A percentile compares a stretch with the other conserved stretches of the same genome.
Conservation (phyloP, 2,888 invertebrate species). For the Dromius quadrimaculatus region DNA sequence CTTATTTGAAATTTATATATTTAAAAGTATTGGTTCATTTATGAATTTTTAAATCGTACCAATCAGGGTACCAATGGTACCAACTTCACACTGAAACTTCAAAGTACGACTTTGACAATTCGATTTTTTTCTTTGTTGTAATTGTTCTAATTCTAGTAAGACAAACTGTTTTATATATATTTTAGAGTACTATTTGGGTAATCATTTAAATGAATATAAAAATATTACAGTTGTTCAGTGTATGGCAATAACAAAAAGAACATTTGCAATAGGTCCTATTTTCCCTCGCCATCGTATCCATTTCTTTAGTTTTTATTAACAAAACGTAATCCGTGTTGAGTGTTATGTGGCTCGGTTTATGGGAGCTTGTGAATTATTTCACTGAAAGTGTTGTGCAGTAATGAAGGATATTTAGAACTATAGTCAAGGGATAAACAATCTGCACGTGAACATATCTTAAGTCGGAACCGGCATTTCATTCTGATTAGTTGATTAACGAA, state of each 20-base stretch:
- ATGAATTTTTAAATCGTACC: not conserved
- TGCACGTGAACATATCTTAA: conserved; percentile 49
- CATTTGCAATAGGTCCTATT: conserved; percentile 45
- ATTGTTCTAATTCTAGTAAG: conserved; percentile 26
- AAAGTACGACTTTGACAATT: conserved; percentile 30
- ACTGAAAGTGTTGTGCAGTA: conserved; percentile 40
- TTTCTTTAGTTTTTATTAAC: conserved; percentile 50
- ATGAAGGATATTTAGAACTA: conserved; percentile 24
- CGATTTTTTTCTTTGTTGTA: conserved; percentile 37
- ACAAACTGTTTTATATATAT: conserved; percentile 10
- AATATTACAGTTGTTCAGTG: not conserved
- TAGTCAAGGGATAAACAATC: conserved; percentile 38
- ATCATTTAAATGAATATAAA: conserved; percentile 2
- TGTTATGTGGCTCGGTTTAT: conserved; percentile 52
- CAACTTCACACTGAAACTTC: conserved; percentile 12
- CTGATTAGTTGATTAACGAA: conserved; percentile 57
- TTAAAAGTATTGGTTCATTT: not conserved
- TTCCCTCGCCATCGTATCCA: conserved; percentile 50
- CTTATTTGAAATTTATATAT: not conserved
- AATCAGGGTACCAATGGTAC: not conserved
- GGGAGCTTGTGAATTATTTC: conserved; percentile 41
- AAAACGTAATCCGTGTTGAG: conserved; percentile 51
- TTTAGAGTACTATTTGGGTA: conserved; percentile 1
- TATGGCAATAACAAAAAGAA: conserved; percentile 47
- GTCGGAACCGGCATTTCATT: conserved; percentile 51